Evolutionary conservation across 2,888 invertebrate genomes (phyloP).

Genomic region (Drosophila paucipuncta): DNA sequence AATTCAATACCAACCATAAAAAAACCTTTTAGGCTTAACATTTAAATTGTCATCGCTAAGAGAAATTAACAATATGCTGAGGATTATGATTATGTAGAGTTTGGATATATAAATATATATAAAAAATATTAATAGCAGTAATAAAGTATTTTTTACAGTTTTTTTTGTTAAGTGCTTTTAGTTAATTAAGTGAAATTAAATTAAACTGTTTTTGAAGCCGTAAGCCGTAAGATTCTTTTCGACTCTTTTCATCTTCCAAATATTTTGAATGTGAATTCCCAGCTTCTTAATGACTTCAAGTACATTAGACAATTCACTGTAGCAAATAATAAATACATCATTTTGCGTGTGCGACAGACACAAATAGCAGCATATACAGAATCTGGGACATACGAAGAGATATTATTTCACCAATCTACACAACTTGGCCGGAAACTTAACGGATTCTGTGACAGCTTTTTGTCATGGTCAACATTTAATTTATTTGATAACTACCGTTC

Average conservation of each 20-base stretch:
- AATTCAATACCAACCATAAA: slow-evolving; percentile 8
- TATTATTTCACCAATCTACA: slow-evolving; percentile 50
- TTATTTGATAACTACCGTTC: slow-evolving; percentile 63
- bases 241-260: neutral
- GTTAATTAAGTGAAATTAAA: neutral
- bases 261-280: neutral
- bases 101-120: neutral
- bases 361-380: slow-evolving; percentile 4
- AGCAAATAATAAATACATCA: slow-evolving; percentile 15
- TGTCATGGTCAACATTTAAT: slow-evolving; percentile 66
- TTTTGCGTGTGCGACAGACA: slow-evolving; percentile 6
- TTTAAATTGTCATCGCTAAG: slow-evolving; percentile 1
- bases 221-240: neutral
- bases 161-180: neutral
- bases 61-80: slow-evolving; percentile 25
- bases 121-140: neutral
- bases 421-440: slow-evolving; percentile 48
- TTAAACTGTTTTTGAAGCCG: neutral
- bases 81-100: slow-evolving; percentile 29
- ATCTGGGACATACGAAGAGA: slow-evolving; percentile 4
- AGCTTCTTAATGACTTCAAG: neutral
- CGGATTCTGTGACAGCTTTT: slow-evolving; percentile 49
- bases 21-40: slow-evolving; percentile 21
- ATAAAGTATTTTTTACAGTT: neutral
- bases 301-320: slow-evolving; percentile 6